phyloP scores from a whole-genome alignment of 2,797 vertebrate genomes.

The Mico argentatus region DNA sequence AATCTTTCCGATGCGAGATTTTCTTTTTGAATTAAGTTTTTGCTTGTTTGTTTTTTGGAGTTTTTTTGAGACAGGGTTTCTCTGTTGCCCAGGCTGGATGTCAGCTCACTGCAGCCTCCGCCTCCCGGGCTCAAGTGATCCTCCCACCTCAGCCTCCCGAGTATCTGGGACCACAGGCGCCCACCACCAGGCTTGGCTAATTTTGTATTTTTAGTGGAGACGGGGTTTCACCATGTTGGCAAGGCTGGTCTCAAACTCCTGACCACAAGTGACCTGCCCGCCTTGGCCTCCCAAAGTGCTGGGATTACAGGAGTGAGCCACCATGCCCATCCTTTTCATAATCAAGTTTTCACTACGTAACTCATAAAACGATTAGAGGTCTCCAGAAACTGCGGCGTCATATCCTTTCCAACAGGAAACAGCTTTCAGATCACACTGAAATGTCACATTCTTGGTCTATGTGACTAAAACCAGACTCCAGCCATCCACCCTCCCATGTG shows the following conservation, averaged over 20 bases:
- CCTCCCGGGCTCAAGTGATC: neutral
- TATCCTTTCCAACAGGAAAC: neutral
- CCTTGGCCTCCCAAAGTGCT: neutral
- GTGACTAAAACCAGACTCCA: neutral
- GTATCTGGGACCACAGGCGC: neutral
- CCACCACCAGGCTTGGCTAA: rapidly evolving
- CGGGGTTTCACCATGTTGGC: neutral
- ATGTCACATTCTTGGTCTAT: neutral
- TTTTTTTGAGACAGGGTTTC: no score
- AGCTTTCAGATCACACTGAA: neutral
- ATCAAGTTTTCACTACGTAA: neutral
- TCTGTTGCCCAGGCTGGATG: no score
- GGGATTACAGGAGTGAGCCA: neutral
- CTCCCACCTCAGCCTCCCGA: neutral
- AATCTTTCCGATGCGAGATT: no score
- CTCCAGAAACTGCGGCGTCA: neutral
- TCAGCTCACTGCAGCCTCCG: no score
- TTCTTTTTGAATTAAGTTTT: no score
- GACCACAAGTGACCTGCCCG: neutral
- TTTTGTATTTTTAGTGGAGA: neutral
- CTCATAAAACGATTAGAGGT: neutral
- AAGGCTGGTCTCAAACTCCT: neutral
- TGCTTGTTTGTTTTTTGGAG: no score
- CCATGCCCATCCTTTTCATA: neutral
- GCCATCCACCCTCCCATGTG: neutral